Base-by-base conservation (phyloP, 2,888 invertebrate species). In the Arctia plantaginis region DNA sequence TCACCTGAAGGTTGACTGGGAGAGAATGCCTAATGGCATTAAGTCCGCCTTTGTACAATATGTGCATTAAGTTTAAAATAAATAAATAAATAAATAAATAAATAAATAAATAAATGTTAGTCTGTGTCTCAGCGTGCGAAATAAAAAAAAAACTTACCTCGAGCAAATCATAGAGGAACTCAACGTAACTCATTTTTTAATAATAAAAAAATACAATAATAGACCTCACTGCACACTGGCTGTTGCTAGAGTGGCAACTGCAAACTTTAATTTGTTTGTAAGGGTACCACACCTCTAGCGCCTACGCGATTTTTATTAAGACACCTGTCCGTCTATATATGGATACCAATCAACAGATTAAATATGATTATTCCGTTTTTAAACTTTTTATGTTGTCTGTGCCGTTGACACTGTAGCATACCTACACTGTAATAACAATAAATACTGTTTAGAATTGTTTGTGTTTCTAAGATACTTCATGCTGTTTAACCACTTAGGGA, bases 91-190 rank as follows among this genome's bases (percentile, higher is more conserved):
- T n/a, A n/a, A n/a, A n/a, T n/a, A n/a, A n/a, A n/a, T n/a, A n/a
- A n/a, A n/a, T n/a, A n/a, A n/a, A n/a, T n/a, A n/a, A n/a, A n/a
- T n/a, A 7, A 66, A 66, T 1, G 23, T 73, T 39, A 47, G 41
- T 41, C 27, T 67, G 20, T 66, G 35, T 27, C 51, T 51, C 8
- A 10, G 23, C 10, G 51, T 10, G 23, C 12, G 23, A 69, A 51
- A 39, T 39, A 41, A 0, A 67, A 66, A 47, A 73, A 79, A 55
- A 71, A 71, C 92, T 88, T 80, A 94, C 95, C 94, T 95, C 93
- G 27, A 95, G 83, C 47, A 94, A 86, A 79, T 94, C 94, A 82
- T 95, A 93, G 30, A 95, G 87, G 81, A 94, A 94, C 72, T 93
- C 93, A 78, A 94, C 93, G 85, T 94, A 94, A 86, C 91, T 93